phyloP scores from a whole-genome alignment of 2,797 vertebrate species.

The Hoplostethus mediterraneus region DNA sequence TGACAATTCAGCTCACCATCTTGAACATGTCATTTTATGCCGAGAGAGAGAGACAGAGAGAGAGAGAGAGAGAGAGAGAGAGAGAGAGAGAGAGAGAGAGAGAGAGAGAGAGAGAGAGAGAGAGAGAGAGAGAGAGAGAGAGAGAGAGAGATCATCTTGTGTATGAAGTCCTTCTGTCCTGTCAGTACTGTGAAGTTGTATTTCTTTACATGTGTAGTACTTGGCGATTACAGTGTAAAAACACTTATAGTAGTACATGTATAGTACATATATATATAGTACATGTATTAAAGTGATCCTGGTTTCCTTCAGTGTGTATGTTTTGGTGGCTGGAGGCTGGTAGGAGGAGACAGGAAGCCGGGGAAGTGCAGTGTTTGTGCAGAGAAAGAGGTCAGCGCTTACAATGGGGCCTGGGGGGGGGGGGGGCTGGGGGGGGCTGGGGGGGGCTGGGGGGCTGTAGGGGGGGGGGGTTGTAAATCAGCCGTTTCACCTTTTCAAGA shows the following conservation, averaged over 20 bases:
- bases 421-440: slow-evolving; percentile 35
- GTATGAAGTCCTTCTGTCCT: no score
- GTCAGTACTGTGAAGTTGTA: no score
- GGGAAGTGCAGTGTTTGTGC: slow-evolving; percentile 63
- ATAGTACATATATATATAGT: no score
- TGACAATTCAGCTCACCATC: not conserved
- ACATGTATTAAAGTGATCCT: not conserved
- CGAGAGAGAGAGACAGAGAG: not conserved
- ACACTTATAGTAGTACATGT: no score
- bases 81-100: not conserved
- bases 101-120: not conserved
- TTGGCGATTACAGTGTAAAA: no score
- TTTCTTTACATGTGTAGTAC: no score
- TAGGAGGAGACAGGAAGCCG: slow-evolving; percentile 61
- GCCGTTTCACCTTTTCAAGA: slow-evolving; percentile 27
- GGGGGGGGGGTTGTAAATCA: slow-evolving; percentile 34
- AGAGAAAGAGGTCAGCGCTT: slow-evolving; percentile 53
- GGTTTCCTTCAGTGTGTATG: not conserved
- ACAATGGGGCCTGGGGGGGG: slow-evolving; percentile 49
- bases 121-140: no score
- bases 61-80: no score
- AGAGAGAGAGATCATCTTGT: no score
- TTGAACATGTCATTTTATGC: not conserved
- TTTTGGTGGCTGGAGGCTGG: slow-evolving; percentile 10
- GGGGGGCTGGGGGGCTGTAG: slow-evolving; percentile 15